These are phyloP conservation scores for Pseudococcus viburni DNA, from an alignment of 2,888 invertebrate genomes.

Conservation along the genomic window DNA sequence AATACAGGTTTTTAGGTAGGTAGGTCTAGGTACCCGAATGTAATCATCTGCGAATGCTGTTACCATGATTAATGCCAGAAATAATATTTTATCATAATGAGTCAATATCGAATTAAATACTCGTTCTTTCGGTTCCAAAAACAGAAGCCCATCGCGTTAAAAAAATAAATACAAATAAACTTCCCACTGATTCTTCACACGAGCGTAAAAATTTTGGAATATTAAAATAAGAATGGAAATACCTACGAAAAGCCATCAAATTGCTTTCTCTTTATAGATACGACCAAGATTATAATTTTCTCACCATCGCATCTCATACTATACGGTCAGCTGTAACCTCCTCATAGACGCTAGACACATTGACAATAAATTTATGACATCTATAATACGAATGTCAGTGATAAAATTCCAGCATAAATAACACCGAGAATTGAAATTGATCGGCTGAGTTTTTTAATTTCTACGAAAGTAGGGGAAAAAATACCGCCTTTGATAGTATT, in stretches of 20 bases:
- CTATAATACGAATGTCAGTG: constrained; percentile 5
- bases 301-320: not conserved
- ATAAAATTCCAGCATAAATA: not conserved
- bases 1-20: not conserved
- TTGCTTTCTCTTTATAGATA: constrained; percentile 2
- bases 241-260: not conserved
- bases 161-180: not conserved
- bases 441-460: not conserved
- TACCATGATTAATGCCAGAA: not conserved
- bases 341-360: not conserved
- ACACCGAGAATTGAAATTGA: not conserved
- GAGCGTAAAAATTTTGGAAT: not conserved
- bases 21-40: too few relatives aligned
- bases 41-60: too few relatives aligned
- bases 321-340: not conserved
- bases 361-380: not conserved
- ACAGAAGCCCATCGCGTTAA: not conserved
- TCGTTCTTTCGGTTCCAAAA: not conserved
- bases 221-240: not conserved
- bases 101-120: not conserved
- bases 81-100: not conserved
- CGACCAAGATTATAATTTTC: not conserved
- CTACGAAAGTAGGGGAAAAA: not conserved
- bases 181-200: not conserved
- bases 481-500: not conserved